phyloP scores from a whole-genome alignment of 2,113 vertebrate genomes.

The human region DNA sequence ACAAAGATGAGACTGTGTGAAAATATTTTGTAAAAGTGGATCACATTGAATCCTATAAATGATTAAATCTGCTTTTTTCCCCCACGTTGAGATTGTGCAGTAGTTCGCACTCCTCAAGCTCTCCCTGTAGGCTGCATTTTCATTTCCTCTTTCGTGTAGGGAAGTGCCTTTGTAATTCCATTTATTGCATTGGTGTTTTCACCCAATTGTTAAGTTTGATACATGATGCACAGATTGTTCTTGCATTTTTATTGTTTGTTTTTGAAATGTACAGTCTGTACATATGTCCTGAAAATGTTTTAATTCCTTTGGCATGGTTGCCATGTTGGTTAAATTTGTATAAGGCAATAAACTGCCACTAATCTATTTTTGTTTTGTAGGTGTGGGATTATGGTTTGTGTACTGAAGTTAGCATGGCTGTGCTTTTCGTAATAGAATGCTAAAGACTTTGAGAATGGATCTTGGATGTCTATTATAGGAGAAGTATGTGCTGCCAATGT shows the following conservation, averaged over 20 bases:
- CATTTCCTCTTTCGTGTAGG: conserved; percentile 88
- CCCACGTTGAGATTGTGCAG: conserved; percentile 86
- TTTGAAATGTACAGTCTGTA: conserved; percentile 93
- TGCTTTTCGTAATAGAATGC: conserved; percentile 84
- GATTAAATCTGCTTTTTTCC: conserved; percentile 85
- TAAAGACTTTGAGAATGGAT: conserved; percentile 84
- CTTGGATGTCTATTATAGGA: conserved; percentile 81
- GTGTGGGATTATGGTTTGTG: conserved; percentile 88
- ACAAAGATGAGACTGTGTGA: conserved; percentile 88
- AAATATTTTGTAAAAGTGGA: conserved; percentile 84
- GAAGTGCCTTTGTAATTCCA: conserved; percentile 92
- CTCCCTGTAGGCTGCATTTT: conserved; percentile 86
- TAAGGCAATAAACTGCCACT: conserved; percentile 91
- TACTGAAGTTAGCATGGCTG: conserved; percentile 87
- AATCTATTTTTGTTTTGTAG: conserved; percentile 87
- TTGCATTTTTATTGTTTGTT: conserved; percentile 89
- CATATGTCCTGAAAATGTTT: conserved; percentile 94
- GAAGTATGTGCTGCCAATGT: conserved; percentile 81
- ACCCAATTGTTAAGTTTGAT: conserved; percentile 84
- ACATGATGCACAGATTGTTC: conserved; percentile 84
- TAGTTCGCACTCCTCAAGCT: conserved; percentile 87
- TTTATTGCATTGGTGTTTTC: conserved; percentile 85
- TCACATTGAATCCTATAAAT: conserved; percentile 92
- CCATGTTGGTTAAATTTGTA: conserved; percentile 91
- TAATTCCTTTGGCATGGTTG: conserved; percentile 91